Base-by-base conservation (phyloP, 2,113 vertebrate genomes). In the Tautogolabrus adspersus region DNA sequence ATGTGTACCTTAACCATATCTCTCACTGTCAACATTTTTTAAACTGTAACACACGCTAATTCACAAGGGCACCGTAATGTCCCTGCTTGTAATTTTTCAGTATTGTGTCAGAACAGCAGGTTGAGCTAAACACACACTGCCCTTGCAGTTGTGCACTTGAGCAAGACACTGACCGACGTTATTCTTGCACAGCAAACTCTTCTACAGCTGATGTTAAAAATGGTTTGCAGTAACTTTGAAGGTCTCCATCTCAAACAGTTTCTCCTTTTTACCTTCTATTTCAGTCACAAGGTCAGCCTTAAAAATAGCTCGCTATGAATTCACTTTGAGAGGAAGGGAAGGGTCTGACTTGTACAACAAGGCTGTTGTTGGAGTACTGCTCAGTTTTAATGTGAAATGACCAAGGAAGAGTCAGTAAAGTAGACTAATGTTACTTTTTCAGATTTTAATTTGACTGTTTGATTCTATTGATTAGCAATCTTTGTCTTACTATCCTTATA, bases 211-310 rank as follows among this genome's bases (percentile, higher is more conserved):
- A 54, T 26, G 22, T 2, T 6, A 21, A 21, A 57, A 26, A 65
- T 0, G 3, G n/a, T 6, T 54, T 21, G 46, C 42, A 10, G 11
- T 8, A 34, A 40, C 42, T 42, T 22, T 60, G 56, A 67, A 67
- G 72, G 68, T 71, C 78, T 37, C 22, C 26, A 10, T 68, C 56
- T 56, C 52, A 56, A 81, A 81, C 13, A 10, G 38, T 80, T 82
- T 70, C 26, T 56, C 23, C 34, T 62, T 68, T 77, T 77, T 68
- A 22, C 18, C 37, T 0, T 84, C 83, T 84, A 84, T 79, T 86
- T 82, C 75, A 23, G 67, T 63, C 85, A 34, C 85, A 86, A 87
- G 81, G 89, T 77, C 81, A 23, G 59, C 0, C 46, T 44, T 67
- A 73, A n/a, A 74, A 81, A 85, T 79, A 89, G 47, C 59, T 34